Base-by-base conservation (phyloP, 2,888 invertebrate species). In the Cybosia mesomella region DNA sequence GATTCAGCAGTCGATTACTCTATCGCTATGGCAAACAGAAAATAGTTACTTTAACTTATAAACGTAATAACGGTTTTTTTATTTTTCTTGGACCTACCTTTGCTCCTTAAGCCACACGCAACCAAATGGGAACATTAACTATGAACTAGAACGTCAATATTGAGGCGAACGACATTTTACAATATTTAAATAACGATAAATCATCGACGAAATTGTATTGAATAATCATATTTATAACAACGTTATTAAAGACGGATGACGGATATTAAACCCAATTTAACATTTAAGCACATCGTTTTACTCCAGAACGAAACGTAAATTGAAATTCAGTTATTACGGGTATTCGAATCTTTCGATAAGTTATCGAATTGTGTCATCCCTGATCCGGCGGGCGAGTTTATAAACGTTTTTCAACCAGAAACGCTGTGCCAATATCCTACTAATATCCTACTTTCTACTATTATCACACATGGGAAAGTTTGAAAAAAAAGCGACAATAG, bases 331-430 rank as follows among this genome's bases (percentile, higher is more conserved):
- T 75, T 67, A 55, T 55, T 43, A 71, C 61, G 49, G 49, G 39
- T 70, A 79, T 65, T 58, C 69, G 66, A 64, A 1, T 57, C 53
- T 64, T 73, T 78, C 61, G 70, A 64, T 57, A 28, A 62, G 39
- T 39, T 68, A 67, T 53, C 36, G 66, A 68, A 67, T 66, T 67
- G 64, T 70, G 24, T 59, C 80, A 75, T 73, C 75, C 80, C 67
- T 78, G 77, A 68, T 75, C n/a, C 70, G 75, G 71, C 66, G 71
- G 69, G 18, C 59, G 70, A 72, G 59, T 49, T 61, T 65, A 67
- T 66, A 68, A 73, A 68, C 64, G 75, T 74, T 80, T 83, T 83
- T 81, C 79, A 39, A 39, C 11, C 1, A 36, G 36, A 36, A 36
- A 36, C 36, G 13, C 11, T 13, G 36, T 36, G 36, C 36, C 36